Evolutionary conservation across 2,888 invertebrate species (phyloP).

Genomic region (Drosophila monieri): DNA sequence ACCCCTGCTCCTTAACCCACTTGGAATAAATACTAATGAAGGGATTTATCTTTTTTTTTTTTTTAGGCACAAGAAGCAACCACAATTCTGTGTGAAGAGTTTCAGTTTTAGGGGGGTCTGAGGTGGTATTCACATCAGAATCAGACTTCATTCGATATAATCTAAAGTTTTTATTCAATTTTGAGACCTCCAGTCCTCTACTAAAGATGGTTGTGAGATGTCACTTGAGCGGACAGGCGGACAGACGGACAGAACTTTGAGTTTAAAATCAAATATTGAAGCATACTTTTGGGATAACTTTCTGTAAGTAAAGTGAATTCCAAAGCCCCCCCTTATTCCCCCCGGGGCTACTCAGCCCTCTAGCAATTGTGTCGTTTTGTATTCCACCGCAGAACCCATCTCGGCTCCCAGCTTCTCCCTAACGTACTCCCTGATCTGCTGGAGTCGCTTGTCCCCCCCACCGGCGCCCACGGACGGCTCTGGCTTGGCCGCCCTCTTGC

Average conservation of each 20-base stretch:
- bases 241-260: background rate
- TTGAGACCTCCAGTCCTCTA: background rate
- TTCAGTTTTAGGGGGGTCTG: background rate
- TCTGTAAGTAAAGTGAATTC: background rate
- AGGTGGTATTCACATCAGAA: background rate
- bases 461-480: conserved; percentile 13
- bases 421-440: conserved; percentile 71
- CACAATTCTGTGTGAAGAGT: background rate
- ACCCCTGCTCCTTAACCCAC: conserved; percentile 1
- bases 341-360: conserved; percentile 46
- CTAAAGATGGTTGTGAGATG: background rate
- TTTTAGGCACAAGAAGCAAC: conserved; percentile 36
- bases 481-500: conserved; percentile 53
- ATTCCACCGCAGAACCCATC: conserved; percentile 72
- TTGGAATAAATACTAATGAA: conserved; percentile 67
- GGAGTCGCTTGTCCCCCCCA: conserved; percentile 56
- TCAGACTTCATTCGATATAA: background rate
- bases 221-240: background rate
- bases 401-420: conserved; percentile 79
- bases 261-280: background rate
- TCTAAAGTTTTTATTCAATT: background rate
- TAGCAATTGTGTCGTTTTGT: conserved; percentile 75
- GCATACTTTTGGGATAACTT: background rate
- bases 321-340: conserved; percentile 2
- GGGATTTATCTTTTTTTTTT: background rate